Conservation (phyloP, 2,113 vertebrate species). For the Danionella cerebrum region DNA sequence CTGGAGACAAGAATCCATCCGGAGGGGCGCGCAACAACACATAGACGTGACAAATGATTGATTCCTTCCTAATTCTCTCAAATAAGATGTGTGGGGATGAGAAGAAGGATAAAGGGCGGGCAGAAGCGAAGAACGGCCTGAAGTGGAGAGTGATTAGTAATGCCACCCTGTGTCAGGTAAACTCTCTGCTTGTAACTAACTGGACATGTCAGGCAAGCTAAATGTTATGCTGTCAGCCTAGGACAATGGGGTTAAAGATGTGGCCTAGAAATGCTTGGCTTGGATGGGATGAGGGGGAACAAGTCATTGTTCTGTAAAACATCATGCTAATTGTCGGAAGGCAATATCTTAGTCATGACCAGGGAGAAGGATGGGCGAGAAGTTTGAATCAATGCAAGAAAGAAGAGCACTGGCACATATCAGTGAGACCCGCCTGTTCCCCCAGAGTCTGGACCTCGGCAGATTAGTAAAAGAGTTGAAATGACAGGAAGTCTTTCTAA, state of each 20-base stretch:
- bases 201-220: constrained; percentile 69
- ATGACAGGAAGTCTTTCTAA: neutral
- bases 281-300: constrained; percentile 39
- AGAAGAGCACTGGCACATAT: constrained; percentile 1
- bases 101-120: constrained; percentile 47
- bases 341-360: neutral
- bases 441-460: neutral
- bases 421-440: neutral
- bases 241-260: constrained; percentile 51
- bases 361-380: neutral
- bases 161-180: constrained; percentile 83
- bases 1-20: constrained; percentile 48
- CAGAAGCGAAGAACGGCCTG: constrained; percentile 44
- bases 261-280: constrained; percentile 53
- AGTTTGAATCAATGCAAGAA: constrained; percentile 5
- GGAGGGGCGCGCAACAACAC: constrained; percentile 48
- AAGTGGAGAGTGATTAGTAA: constrained; percentile 70
- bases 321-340: constrained; percentile 14
- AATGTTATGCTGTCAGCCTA: constrained; percentile 53
- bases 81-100: constrained; percentile 67
- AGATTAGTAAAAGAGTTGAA: neutral
- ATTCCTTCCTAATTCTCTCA: constrained; percentile 72
- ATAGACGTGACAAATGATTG: constrained; percentile 73
- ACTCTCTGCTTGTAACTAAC: constrained; percentile 72
- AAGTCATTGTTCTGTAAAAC: constrained; percentile 15